These are phyloP conservation scores for Noctuana brunneofusca DNA, from an alignment of 2,888 invertebrate genomes.

Conservation along the genomic window DNA sequence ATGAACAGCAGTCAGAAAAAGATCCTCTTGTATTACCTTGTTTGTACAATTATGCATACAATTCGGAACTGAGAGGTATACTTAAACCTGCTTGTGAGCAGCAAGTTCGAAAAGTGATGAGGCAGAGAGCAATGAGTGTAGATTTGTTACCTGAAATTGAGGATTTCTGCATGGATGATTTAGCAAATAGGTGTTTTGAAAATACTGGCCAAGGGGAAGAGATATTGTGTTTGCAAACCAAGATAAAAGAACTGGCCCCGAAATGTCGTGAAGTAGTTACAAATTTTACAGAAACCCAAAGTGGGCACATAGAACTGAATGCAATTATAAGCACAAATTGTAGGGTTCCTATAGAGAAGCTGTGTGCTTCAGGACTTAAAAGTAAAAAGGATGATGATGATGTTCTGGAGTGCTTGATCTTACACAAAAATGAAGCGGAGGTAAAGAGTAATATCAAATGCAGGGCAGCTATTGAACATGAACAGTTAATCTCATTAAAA, in stretches of 20 bases:
- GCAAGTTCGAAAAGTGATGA: slow-evolving; percentile 95
- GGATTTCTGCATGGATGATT: slow-evolving; percentile 92
- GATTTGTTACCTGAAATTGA: slow-evolving; percentile 97
- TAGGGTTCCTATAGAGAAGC: slow-evolving; percentile 88
- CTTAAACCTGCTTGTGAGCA: slow-evolving; percentile 85
- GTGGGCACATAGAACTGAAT: slow-evolving; percentile 94
- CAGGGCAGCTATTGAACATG: slow-evolving; percentile 96
- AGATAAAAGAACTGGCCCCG: slow-evolving; percentile 86
- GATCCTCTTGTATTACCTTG: slow-evolving; percentile 95
- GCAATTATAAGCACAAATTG: slow-evolving; percentile 93
- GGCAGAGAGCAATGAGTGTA: slow-evolving; percentile 95
- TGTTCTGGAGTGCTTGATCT: slow-evolving; percentile 96
- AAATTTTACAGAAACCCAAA: slow-evolving; percentile 94
- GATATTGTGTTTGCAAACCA: slow-evolving; percentile 95
- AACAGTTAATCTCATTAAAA: slow-evolving; percentile 96
- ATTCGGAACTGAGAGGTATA: slow-evolving; percentile 73
- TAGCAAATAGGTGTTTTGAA: slow-evolving; percentile 91
- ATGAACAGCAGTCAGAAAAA: slow-evolving; percentile 87
- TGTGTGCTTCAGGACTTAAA: slow-evolving; percentile 87
- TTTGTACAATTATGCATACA: slow-evolving; percentile 89
- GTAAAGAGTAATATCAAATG: slow-evolving; percentile 92
- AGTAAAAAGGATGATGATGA: slow-evolving; percentile 91
- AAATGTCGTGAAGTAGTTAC: slow-evolving; percentile 90
- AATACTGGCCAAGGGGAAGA: slow-evolving; percentile 95
- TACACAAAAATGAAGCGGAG: slow-evolving; percentile 94